Evolutionary conservation across 2,113 vertebrate species (phyloP), one percentile per base, ranked within the genome.

Genomic region (Callocephalon fimbriatum): DNA sequence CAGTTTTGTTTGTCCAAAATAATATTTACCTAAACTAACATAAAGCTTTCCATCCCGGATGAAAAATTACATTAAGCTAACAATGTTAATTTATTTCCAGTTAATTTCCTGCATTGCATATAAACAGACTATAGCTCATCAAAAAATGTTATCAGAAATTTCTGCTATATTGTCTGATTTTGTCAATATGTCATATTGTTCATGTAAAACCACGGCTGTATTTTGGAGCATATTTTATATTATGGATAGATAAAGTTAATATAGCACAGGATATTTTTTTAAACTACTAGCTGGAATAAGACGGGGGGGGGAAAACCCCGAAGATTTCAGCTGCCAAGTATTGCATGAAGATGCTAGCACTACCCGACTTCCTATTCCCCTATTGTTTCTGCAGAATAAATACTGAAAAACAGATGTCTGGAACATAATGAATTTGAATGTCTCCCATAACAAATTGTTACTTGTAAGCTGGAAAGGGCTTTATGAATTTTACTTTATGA

Each of bases 401-500:
- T 95, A 90, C 82, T 78, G 92, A 86, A 95, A 90, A 95, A 54
- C 96, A 97, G 96, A 93, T 96, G 91, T 94, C 82, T 95, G 87
- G 70, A 88, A 47, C 79, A 67, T 82, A 88, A 83, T 88, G 85
- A 95, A 95, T 97, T 93, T 95, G 88, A 95, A 97, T 81, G 63
- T 88, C 65, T 82, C 91, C 81, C 48, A 48, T 94, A 97, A 96
- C 51, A 95, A 96, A 96, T 94, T 92, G 91, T 95, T 94, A 84
- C 71, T 87, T 95, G 88, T 83, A 88, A 95, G 75, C 88, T 97
- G 66, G 59, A n/a, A 93, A 90, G 75, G 66, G 66, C 96, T 96
- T 97, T 95, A 96, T 97, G 82, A 81, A 86, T 96, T 97, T 96
- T 97, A 71, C 76, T 98, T 95, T 77, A 95, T 96, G 90, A 95